Conservation (phyloP, 1,140 invertebrate genomes). For the Pseudomyrmex flavicornis region DNA sequence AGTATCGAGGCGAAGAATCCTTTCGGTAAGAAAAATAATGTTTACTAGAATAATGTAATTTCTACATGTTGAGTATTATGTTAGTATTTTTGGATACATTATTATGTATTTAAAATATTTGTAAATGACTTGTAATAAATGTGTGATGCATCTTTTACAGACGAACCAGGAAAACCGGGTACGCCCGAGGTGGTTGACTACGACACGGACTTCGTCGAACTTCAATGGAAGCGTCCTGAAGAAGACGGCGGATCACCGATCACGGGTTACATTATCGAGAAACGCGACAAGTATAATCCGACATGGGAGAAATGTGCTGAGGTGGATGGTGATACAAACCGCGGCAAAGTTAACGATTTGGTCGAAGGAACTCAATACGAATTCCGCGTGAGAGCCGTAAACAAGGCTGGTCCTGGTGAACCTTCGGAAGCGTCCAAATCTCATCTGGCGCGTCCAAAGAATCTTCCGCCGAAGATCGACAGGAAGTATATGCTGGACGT, state of each 20-base stretch:
- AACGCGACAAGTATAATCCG: constrained; percentile 95
- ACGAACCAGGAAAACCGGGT: constrained; percentile 94
- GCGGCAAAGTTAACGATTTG: constrained; percentile 93
- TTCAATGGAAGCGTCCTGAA: constrained; percentile 96
- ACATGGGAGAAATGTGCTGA: constrained; percentile 95
- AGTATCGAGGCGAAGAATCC: constrained; percentile 99
- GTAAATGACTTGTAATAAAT: background rate
- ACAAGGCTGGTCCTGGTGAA: constrained; percentile 96
- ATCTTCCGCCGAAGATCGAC: constrained; percentile 96
- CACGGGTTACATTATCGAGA: constrained; percentile 97
- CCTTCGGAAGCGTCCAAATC: constrained; percentile 95
- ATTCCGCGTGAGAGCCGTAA: constrained; percentile 97
- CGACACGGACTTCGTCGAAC: constrained; percentile 96
- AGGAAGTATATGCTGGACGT: constrained; percentile 96
- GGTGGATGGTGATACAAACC: constrained; percentile 93
- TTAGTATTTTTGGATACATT: too few species aligned
- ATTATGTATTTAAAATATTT: background rate
- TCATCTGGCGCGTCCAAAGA: constrained; percentile 96
- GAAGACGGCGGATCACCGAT: constrained; percentile 95
- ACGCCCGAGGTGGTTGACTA: constrained; percentile 96
- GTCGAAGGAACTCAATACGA: constrained; percentile 96
- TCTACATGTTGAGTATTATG: background rate
- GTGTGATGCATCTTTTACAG: constrained; percentile 77
- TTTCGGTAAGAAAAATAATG: constrained; percentile 88
- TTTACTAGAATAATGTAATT: constrained; percentile 9